Evolutionary conservation across 2,113 vertebrate genomes (phyloP).

Genomic region (Dipodomys ordii): DNA sequence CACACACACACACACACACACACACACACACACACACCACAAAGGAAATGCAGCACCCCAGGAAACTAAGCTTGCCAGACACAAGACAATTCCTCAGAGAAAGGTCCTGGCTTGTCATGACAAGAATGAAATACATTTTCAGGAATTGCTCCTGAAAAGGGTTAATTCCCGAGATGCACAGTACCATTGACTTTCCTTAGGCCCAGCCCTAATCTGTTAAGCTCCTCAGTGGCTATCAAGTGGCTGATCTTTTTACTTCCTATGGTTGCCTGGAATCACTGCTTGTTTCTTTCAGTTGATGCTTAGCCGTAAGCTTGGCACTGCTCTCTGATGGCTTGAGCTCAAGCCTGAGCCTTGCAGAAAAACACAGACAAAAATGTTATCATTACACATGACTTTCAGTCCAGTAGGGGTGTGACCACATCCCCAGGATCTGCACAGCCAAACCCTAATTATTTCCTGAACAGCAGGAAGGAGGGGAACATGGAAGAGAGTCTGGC

Average conservation of each 20-base stretch:
- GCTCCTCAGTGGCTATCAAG: not conserved
- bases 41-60: not conserved
- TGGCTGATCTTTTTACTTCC: not conserved
- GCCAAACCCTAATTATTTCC: not conserved
- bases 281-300: not conserved
- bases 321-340: not conserved
- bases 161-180: not conserved
- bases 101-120: not conserved
- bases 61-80: not conserved
- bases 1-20: not conserved
- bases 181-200: not conserved
- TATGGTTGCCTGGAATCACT: not conserved
- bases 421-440: not conserved
- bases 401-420: not conserved
- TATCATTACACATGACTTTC: constrained; percentile 1
- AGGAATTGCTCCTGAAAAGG: constrained; percentile 21
- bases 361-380: constrained; percentile 48
- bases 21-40: not conserved
- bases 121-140: not conserved
- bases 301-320: not conserved
- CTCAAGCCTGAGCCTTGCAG: not conserved
- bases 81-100: not conserved
- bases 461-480: not conserved
- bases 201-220: not conserved
- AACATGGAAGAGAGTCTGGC: not conserved